A percentile compares a stretch with the other conserved stretches of the same genome.
Conservation (phyloP, 2,797 vertebrate species). For the Trachops cirrhosus region DNA sequence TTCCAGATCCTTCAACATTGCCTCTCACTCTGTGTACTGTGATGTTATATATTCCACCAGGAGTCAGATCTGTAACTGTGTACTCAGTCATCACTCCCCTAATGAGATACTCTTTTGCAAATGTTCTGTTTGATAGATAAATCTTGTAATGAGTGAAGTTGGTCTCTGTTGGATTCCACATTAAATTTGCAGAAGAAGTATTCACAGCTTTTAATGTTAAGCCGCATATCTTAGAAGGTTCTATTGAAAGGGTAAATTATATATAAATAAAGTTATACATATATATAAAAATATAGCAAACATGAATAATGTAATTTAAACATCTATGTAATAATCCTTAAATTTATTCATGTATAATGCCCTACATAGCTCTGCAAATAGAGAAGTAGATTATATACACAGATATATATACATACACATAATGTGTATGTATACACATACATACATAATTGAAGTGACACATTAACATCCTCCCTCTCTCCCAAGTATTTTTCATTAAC, state of each 20-base stretch:
- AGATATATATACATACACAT: background rate
- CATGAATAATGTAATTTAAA: background rate
- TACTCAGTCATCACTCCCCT: slow-evolving; percentile 77
- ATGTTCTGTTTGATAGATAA: slow-evolving; percentile 78
- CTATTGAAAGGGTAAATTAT: slow-evolving; percentile 75
- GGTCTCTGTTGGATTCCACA: slow-evolving; percentile 84
- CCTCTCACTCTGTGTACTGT: slow-evolving; percentile 85
- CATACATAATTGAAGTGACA: background rate
- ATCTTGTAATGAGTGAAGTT: slow-evolving; percentile 89
- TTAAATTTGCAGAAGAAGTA: slow-evolving; percentile 84
- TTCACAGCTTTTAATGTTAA: slow-evolving; percentile 82
- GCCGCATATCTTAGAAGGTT: slow-evolving; percentile 85
- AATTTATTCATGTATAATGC: background rate
- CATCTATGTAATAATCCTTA: background rate
- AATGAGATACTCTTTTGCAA: slow-evolving; percentile 77
- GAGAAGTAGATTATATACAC: background rate
- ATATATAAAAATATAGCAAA: slow-evolving; percentile 4
- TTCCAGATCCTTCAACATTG: slow-evolving; percentile 75
- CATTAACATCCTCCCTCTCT: background rate
- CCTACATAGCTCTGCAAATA: background rate
- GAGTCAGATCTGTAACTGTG: slow-evolving; percentile 81
- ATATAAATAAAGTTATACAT: background rate
- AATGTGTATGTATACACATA: too few relatives aligned
- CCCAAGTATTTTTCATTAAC: background rate
- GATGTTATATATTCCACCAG: slow-evolving; percentile 88